These are phyloP conservation scores for Anagrus nilaparvatae DNA, from an alignment of 1,140 invertebrate species.

Conservation along the genomic window DNA sequence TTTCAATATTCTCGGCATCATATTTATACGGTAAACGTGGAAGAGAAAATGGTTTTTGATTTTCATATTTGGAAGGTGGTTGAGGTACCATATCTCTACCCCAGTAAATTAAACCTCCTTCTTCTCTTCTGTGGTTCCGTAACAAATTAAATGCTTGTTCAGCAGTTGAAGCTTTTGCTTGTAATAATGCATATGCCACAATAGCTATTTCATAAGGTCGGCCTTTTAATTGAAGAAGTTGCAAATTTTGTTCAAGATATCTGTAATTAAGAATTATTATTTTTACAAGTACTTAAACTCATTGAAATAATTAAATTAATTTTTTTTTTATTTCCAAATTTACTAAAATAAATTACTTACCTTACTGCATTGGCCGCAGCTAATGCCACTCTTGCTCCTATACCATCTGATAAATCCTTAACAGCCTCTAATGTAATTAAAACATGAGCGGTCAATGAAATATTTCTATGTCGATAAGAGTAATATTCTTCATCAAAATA, in stretches of 20 bases:
- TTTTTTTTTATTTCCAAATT: too few relatives aligned
- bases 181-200: conserved; percentile 75
- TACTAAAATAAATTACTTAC: conserved; percentile 10
- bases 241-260: conserved; percentile 79
- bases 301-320: too few relatives aligned
- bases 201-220: conserved; percentile 78
- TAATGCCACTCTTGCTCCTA: conserved; percentile 60
- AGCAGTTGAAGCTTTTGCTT: conserved; percentile 65
- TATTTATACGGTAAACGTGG: conserved; percentile 78
- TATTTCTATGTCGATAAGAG: conserved; percentile 57
- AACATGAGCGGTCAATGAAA: conserved; percentile 81
- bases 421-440: conserved; percentile 73
- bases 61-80: conserved; percentile 75
- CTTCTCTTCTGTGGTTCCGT: conserved; percentile 49
- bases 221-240: conserved; percentile 56
- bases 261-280: conserved; percentile 19
- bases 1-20: conserved; percentile 85
- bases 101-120: conserved; percentile 79
- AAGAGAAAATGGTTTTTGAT: conserved; percentile 81
- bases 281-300: neutral
- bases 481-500: conserved; percentile 41
- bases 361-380: conserved; percentile 58
- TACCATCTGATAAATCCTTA: conserved; percentile 67
- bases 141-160: conserved; percentile 74
- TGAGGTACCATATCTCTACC: conserved; percentile 64